Conservation (phyloP, 2,113 vertebrate genomes). For the Malurus elegans region DNA sequence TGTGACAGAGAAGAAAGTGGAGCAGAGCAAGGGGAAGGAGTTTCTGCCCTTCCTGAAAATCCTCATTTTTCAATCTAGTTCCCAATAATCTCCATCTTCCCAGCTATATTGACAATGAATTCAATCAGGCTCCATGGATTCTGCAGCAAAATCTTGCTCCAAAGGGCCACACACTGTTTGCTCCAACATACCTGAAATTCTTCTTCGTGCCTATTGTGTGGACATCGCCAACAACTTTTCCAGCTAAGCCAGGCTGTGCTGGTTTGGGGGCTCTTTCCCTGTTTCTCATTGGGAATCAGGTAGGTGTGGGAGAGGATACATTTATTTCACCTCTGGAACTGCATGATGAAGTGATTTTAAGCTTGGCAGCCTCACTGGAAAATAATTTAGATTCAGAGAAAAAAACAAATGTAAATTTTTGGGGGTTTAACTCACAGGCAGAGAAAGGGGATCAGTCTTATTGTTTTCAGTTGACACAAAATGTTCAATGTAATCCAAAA, state of each 20-base stretch:
- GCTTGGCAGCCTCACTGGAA: conserved; percentile 46
- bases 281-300: neutral
- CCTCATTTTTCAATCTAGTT: neutral
- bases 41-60: neutral
- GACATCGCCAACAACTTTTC: neutral
- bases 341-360: conserved; percentile 15
- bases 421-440: conserved; percentile 12
- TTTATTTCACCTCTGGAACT: neutral
- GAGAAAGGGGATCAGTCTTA: conserved; percentile 23
- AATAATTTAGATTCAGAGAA: conserved; percentile 9
- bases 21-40: neutral
- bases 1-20: neutral
- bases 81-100: neutral
- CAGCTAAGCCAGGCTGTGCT: neutral
- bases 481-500: conserved; percentile 46
- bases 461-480: conserved; percentile 59
- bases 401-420: conserved; percentile 51
- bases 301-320: neutral
- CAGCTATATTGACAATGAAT: neutral
- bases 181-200: neutral
- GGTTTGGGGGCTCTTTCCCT: neutral
- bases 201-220: neutral
- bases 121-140: neutral
- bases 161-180: neutral
- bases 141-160: neutral